Conservation (phyloP, 2,113 vertebrate species). For the Pristiophorus japonicus region DNA sequence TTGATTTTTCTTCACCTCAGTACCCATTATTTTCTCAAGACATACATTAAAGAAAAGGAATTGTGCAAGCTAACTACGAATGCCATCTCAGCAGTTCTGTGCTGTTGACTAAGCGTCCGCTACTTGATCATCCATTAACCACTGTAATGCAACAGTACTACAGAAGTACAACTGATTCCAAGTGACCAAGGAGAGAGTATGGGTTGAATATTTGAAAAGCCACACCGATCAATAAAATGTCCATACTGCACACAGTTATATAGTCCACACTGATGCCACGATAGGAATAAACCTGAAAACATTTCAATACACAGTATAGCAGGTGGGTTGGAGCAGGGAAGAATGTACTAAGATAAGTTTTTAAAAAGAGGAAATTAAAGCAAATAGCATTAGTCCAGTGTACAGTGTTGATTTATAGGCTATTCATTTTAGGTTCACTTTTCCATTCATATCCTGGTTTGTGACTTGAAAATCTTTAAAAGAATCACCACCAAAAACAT, state of each 20-base stretch:
- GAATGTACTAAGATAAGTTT: not conserved
- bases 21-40: slow-evolving; percentile 18
- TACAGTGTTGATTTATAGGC: not conserved
- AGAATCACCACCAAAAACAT: not conserved
- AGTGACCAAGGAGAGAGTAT: not conserved
- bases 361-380: slow-evolving; percentile 14
- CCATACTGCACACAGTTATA: slow-evolving; percentile 1
- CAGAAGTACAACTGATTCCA: not conserved
- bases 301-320: not conserved
- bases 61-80: no score
- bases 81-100: not conserved
- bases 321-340: not conserved
- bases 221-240: not conserved
- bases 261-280: not conserved
- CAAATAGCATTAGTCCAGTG: not conserved
- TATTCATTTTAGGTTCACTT: not conserved
- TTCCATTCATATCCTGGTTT: not conserved
- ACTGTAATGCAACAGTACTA: not conserved
- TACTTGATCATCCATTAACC: not conserved
- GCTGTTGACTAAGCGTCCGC: not conserved
- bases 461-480: not conserved
- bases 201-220: not conserved
- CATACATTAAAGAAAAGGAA: slow-evolving; percentile 1
- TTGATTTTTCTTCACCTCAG: slow-evolving; percentile 20
- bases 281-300: not conserved